Base-by-base conservation (phyloP, 2,888 invertebrate species). In the Dicroscelio sp. region DNA sequence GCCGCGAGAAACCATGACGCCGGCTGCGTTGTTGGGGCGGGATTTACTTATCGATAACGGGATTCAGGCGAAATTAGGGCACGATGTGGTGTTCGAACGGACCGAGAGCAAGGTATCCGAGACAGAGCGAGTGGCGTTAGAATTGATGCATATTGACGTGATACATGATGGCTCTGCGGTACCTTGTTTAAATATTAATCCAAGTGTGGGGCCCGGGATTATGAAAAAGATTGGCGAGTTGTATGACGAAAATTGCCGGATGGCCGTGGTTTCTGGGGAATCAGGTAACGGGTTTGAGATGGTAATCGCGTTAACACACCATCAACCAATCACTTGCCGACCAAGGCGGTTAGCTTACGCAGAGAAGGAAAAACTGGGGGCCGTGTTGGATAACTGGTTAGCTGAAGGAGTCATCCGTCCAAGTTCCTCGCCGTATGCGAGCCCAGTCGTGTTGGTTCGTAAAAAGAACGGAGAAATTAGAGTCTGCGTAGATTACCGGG, bases 321-420 rank as follows among this genome's bases (percentile, higher is more conserved):
- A 82, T 27, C 82, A 82, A 35, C 82, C 82, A 17, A 69, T 82
- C 58, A 20, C 30, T 30, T 69, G 82, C 35, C 25, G 71, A 20
- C 58, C 69, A 33, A 52, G 82, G 5, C 43, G 82, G 23, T 30
- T 82, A 6, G 48, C 71, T 0, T 60, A 75, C 33, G 23, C 75
- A 12, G 75, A 75, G 30, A 55, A 23, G 55, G 31, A 75, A n/a
- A 43, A 71, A 48, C 30, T 71, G 20, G 14, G 30, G 20, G 30
- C 14, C 10, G 30, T 71, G 23, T 23, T 75, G 30, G 55, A 75
- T 43, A 30, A 55, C 12, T 75, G 75, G 75, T 33, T 75, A 30
- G 43, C 6, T 6, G 33, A 55, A 4, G 75, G 75, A 5, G 33
- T 75, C n/a, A 75, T 55, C 12, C 75, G 55, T 33, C 75, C 75